Evolutionary conservation across 2,113 vertebrate species (phyloP), one percentile per base, ranked within the genome.

Genomic region (Strigops habroptila): DNA sequence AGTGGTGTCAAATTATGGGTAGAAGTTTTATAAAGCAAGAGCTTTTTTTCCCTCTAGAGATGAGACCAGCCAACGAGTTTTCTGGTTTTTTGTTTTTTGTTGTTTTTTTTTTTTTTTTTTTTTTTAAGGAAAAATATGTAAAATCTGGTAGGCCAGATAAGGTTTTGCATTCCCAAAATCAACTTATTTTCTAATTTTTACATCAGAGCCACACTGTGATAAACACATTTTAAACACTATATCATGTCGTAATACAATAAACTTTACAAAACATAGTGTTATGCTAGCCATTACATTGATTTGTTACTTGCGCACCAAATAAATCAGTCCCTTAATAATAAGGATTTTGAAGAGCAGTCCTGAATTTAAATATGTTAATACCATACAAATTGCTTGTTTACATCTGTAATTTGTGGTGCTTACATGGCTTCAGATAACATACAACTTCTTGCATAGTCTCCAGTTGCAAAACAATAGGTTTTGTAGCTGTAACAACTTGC

Each of bases 1-100:
- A 93, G 85, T 65, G 68, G 8, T 94, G 65, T 94, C 87, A 95
- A 86, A 91, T 95, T 90, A 70, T 85, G 33, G 52, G 11, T 18
- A 55, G 39, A 88, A 59, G 46, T 81, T 95, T 76, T 70, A 35
- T 68, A 79, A 95, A 76, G 71, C 30, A 95, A 53, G 73, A 74
- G 39, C 12, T 48, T 82, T 86, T 48, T 67, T 16, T 12, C 44
- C 73, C 41, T 39, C 41, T 48, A 31, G 69, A 67, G 67, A 77
- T 76, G 30, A 52, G 25, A 81, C 24, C 7, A 55, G 37, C 37
- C 91, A 77, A 55, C 17, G 77, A 39, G 25, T 52, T 59, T 60
- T 10, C 18, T 6, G 5, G n/a, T n/a, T n/a, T n/a, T n/a, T n/a
- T n/a, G n/a, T n/a, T n/a, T n/a, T n/a, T 4, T 49, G n/a, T n/a